phyloP scores from a whole-genome alignment of 2,888 invertebrate species.

The Hirudinaria manillensis region DNA sequence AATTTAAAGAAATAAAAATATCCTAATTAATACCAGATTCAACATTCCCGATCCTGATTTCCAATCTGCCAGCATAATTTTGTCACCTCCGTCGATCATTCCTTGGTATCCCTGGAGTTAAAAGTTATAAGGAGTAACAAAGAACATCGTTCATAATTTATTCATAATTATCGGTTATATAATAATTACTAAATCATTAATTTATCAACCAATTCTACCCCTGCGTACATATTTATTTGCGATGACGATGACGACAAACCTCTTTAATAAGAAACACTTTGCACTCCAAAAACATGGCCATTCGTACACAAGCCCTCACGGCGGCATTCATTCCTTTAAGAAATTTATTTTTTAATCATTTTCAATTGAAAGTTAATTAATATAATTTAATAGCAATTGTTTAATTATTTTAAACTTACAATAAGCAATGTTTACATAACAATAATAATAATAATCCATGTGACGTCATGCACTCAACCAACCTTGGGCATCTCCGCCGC shows the following conservation, averaged over 20 bases:
- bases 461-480: too few species aligned
- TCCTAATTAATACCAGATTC: constrained; percentile 33
- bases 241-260: constrained; percentile 4
- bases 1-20: neutral
- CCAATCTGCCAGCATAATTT: constrained; percentile 35
- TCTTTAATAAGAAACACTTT: constrained; percentile 35
- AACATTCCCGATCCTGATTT: constrained; percentile 36
- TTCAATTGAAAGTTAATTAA: too few species aligned
- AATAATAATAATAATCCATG: too few species aligned
- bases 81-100: constrained; percentile 35
- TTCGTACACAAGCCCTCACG: constrained; percentile 32
- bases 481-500: constrained; percentile 93
- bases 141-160: too few species aligned
- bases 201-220: too few species aligned
- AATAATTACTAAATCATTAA: too few species aligned
- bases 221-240: too few species aligned
- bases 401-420: too few species aligned
- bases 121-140: too few species aligned
- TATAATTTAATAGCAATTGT: too few species aligned
- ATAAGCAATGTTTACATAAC: too few species aligned
- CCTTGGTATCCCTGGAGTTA: constrained; percentile 36
- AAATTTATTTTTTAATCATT: neutral
- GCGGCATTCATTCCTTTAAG: constrained; percentile 33
- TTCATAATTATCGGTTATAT: too few species aligned
- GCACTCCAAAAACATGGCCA: constrained; percentile 34